Percentiles rank a stretch among this genome's conserved stretches.
These are phyloP conservation scores for Malacoctenus gilli DNA, from an alignment of 2,797 vertebrate species.

Conservation along the genomic window DNA sequence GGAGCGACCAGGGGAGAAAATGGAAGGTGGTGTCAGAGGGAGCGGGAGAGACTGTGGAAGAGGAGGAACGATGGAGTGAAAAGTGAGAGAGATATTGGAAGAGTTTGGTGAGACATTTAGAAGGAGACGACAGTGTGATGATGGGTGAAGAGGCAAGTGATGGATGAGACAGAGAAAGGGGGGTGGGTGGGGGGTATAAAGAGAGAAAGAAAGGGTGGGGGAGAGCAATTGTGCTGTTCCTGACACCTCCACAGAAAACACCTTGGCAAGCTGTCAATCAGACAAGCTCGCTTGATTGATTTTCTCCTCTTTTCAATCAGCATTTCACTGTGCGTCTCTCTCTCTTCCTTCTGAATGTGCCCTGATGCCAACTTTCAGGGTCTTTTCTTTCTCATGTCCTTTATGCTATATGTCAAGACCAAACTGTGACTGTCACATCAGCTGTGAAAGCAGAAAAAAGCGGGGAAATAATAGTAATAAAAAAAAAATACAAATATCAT, in stretches of 20 bases:
- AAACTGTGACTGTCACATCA: constrained; percentile 21
- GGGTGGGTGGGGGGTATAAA: constrained; percentile 35
- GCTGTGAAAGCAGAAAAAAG: constrained; percentile 17
- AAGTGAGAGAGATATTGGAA: constrained; percentile 62
- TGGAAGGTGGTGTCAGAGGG: constrained; percentile 34
- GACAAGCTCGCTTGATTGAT: constrained; percentile 77
- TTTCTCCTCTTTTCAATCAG: constrained; percentile 83
- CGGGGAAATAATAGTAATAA: constrained; percentile 35
- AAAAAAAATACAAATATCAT: constrained; percentile 6
- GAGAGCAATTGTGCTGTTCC: constrained; percentile 79
- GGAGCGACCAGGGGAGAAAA: constrained; percentile 38
- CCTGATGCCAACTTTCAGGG: constrained; percentile 51
- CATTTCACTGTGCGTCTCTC: constrained; percentile 71
- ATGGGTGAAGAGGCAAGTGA: constrained; percentile 76
- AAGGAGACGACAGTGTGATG: constrained; percentile 71
- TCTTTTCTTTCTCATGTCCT: constrained; percentile 11
- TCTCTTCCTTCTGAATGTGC: constrained; percentile 62
- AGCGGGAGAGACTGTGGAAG: constrained; percentile 28
- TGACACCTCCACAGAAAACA: constrained; percentile 85
- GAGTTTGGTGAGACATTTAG: constrained; percentile 71
- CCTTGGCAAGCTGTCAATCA: constrained; percentile 83
- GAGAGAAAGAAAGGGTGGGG: constrained; percentile 51
- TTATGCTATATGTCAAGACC: constrained; percentile 24
- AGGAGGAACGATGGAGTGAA: constrained; percentile 64
- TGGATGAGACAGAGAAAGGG: constrained; percentile 74